These are phyloP conservation scores for Coreoperca whiteheadi DNA, from an alignment of 2,113 vertebrate genomes.

Conservation along the genomic window DNA sequence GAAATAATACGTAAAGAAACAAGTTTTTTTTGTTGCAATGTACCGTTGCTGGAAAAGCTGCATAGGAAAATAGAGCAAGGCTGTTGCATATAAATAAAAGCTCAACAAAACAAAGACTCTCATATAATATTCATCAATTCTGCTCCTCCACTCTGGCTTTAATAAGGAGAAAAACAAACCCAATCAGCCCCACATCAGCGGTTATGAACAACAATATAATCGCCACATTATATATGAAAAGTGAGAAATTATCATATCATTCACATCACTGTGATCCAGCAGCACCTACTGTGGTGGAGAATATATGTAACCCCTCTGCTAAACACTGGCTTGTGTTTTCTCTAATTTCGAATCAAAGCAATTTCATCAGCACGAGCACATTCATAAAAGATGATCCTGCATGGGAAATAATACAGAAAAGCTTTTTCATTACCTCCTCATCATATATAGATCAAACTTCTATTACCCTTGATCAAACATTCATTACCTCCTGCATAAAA, in stretches of 20 bases:
- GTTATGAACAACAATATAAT: slow-evolving; percentile 70
- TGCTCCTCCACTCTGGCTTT: slow-evolving; percentile 59
- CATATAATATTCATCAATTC: slow-evolving; percentile 72
- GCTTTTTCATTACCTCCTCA: slow-evolving; percentile 74
- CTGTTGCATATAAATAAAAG: slow-evolving; percentile 39
- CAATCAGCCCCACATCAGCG: slow-evolving; percentile 69
- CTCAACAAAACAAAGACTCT: slow-evolving; percentile 61
- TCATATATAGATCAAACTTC: slow-evolving; percentile 69
- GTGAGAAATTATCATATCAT: slow-evolving; percentile 57
- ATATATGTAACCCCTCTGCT: slow-evolving; percentile 10
- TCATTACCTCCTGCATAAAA: slow-evolving; percentile 61
- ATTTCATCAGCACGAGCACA: slow-evolving; percentile 52
- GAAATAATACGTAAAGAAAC: slow-evolving; percentile 15
- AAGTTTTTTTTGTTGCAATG: not conserved
- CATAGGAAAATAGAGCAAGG: slow-evolving; percentile 55
- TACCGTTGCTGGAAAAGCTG: slow-evolving; percentile 4
- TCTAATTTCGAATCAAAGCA: slow-evolving; percentile 52
- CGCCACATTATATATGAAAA: slow-evolving; percentile 65
- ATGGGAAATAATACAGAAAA: slow-evolving; percentile 55
- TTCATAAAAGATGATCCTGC: slow-evolving; percentile 71
- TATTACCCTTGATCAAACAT: slow-evolving; percentile 72
- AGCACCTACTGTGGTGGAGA: slow-evolving; percentile 32
- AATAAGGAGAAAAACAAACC: slow-evolving; percentile 76
- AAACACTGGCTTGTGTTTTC: slow-evolving; percentile 23
- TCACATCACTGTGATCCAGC: slow-evolving; percentile 39